phyloP scores from a whole-genome alignment of 2,888 invertebrate species.

The Hofmannophila pseudospretella region DNA sequence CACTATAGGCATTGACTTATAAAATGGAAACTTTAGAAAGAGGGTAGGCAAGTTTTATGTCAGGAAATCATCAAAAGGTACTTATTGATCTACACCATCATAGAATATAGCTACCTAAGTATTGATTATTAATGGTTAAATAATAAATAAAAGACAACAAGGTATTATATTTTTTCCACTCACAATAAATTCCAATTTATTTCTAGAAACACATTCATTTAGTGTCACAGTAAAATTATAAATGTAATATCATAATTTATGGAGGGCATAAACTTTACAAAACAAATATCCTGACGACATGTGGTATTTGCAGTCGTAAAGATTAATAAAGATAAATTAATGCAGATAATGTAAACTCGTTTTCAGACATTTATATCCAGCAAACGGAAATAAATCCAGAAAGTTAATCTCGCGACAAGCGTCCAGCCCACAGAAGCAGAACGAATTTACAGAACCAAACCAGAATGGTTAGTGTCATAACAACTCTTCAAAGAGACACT shows the following conservation, averaged over 20 bases:
- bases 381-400: constrained; percentile 16
- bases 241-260: background rate
- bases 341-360: constrained; percentile 10
- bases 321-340: constrained; percentile 14
- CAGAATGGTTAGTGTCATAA: constrained; percentile 17
- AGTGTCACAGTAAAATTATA: background rate
- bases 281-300: constrained; percentile 2
- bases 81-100: too few relatives aligned
- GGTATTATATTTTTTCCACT: too few relatives aligned
- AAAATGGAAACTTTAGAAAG: too few relatives aligned
- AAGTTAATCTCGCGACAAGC: constrained; percentile 13
- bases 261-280: background rate
- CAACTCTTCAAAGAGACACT: constrained; percentile 16
- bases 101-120: too few relatives aligned
- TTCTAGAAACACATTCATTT: too few relatives aligned
- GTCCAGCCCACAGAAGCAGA: constrained; percentile 10
- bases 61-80: too few relatives aligned
- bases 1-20: too few relatives aligned
- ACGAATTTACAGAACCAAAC: constrained; percentile 16
- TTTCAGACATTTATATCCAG: constrained; percentile 9
- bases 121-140: too few relatives aligned
- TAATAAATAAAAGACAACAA: too few relatives aligned
- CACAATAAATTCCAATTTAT: too few relatives aligned
- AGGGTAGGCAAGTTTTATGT: too few relatives aligned
- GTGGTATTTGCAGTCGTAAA: constrained; percentile 3